Base-by-base conservation (phyloP, 2,113 vertebrate genomes). In the Setophaga coronata region DNA sequence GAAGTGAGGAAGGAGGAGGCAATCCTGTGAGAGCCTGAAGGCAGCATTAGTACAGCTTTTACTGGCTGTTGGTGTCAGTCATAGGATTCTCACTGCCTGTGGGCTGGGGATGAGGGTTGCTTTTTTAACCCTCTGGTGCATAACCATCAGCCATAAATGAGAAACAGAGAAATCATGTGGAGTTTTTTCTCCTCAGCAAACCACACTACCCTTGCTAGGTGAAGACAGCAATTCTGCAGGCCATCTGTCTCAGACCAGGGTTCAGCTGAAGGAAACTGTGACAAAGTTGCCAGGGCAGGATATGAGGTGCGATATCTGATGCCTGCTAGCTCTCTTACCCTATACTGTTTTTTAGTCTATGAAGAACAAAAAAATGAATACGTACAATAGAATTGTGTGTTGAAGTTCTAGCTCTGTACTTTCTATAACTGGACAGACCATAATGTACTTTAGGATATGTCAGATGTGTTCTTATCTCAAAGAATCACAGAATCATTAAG, bases 91-190 rank as follows among this genome's bases (percentile, higher is more conserved):
- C 29, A 48, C 8, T 81, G 50, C 20, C 45, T 69, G 48, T 83
- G 36, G 20, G 4, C 12, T 91, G 24, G 19, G 4, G 4, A 24
- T 43, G 5, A 14, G 2, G 1, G 8, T 45, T 53, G 36, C 1
- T 28, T 66, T 33, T 47, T 42, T 4, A 4, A 4, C 8, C 4
- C 15, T 3, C 7, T n/a, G 6, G 7, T 2, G 2, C 36, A 69
- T 18, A 48, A 31, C 2, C 10, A 29, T 65, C 50, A 81, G 19
- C 21, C 25, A 7, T 65, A 58, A 86, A 61, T 38, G 25, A 31
- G 34, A 88, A 87, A 36, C 4, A 65, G 38, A 76, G 53, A 65
- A 65, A 47, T 18, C 8, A 18, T 7, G 5, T 29, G 14, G 2
- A 1, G 0, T 6, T 9, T 69, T 73, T 62, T 31, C 26, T 66